Base-by-base conservation (phyloP, 2,797 vertebrate genomes). In the Rhincodon typus region DNA sequence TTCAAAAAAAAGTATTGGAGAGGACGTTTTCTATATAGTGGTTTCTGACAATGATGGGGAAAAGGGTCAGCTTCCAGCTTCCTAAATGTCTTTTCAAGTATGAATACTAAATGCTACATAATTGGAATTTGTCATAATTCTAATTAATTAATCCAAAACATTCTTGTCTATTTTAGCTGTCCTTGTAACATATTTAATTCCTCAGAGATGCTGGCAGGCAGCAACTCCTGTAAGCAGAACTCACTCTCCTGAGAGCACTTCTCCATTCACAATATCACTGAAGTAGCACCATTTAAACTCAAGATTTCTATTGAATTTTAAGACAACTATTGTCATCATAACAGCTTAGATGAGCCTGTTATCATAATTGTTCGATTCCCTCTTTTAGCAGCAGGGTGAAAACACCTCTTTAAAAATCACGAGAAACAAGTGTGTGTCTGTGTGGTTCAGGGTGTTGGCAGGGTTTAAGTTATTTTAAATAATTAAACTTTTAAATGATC, bases 271-370 rank as follows among this genome's bases (percentile, higher is more conserved):
- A 42, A 42, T 93, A 62, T 93, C 90, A 25, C 66, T 38, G 38
- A 66, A 93, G 66, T 69, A 69, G 62, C 19, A 69, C 62, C 57
- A 93, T 67, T 69, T 42, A 69, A 84, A 84, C 38, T 46, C 82
- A 84, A 42, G n/a, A 69, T 42, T 67, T n/a, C 42, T 69, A 69
- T n/a, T 67, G 62, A 93, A 69, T 91, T 91, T 91, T 91, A n/a
- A 91, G 30, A 62, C 4, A n/a, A n/a, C 17, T 67, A 91, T 67
- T 91, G 88, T 30, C 57, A 66, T 66, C 57, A 34, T 91, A 66
- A 91, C 57, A 91, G 57, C 34, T n/a, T 66, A 91, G 62, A 91
- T 66, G 12, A 38, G 62, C 17, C 66, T 42, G 67, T 93, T 69
- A 67, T 93, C 23, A 38, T 19, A 88, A 91, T 67, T 69, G n/a